These are phyloP conservation scores for Diplodus puntazzo DNA, from an alignment of 2,797 vertebrate genomes.

Conservation along the genomic window DNA sequence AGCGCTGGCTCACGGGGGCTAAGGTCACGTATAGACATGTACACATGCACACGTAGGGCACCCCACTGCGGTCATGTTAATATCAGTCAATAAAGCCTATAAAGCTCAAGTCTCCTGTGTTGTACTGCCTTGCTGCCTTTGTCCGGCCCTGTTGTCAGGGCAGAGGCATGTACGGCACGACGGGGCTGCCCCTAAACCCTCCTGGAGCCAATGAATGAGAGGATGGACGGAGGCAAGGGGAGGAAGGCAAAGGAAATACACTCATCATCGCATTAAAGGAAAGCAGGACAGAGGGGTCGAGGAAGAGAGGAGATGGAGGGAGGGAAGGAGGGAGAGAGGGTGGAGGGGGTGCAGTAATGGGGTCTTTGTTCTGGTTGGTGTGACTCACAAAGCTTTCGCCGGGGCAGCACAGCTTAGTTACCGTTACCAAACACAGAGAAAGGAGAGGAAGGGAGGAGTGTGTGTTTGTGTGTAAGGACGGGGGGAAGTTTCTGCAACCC, in stretches of 20 bases:
- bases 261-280: slow-evolving; percentile 75
- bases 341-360: slow-evolving; percentile 69
- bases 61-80: slow-evolving; percentile 58
- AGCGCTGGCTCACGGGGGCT: slow-evolving; percentile 7
- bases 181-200: slow-evolving; percentile 69
- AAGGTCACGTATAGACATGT: slow-evolving; percentile 41
- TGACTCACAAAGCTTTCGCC: slow-evolving; percentile 74
- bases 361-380: slow-evolving; percentile 81
- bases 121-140: slow-evolving; percentile 67
- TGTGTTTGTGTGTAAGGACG: slow-evolving; percentile 18
- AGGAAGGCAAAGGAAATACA: slow-evolving; percentile 78
- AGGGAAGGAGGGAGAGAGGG: neutral
- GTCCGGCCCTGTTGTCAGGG: slow-evolving; percentile 79
- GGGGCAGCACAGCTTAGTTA: slow-evolving; percentile 71
- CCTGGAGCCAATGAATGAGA: slow-evolving; percentile 71
- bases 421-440: slow-evolving; percentile 75
- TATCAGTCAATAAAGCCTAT: slow-evolving; percentile 69
- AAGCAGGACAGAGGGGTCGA: slow-evolving; percentile 51
- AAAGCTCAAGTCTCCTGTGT: slow-evolving; percentile 56
- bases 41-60: slow-evolving; percentile 21
- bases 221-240: slow-evolving; percentile 68
- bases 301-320: slow-evolving; percentile 48
- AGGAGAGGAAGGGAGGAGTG: slow-evolving; percentile 34
- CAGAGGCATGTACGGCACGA: slow-evolving; percentile 76
- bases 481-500: slow-evolving; percentile 9